These are phyloP conservation scores for Bemisia tabaci DNA, from an alignment of 1,140 invertebrate species.

Conservation along the genomic window DNA sequence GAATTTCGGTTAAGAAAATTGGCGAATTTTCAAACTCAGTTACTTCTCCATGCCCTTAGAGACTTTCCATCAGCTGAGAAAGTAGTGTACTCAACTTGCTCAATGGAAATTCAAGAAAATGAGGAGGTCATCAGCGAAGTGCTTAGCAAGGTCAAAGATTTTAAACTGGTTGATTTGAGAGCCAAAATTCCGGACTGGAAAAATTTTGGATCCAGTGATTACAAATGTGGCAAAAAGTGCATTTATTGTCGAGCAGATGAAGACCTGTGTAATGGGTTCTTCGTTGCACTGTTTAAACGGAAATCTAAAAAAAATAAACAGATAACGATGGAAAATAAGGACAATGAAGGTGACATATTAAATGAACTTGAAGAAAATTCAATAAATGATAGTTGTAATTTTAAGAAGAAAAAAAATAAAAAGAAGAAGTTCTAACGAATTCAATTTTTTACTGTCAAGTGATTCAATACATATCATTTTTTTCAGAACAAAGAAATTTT, in stretches of 20 bases:
- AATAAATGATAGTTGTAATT: too few relatives aligned
- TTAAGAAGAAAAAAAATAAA: too few relatives aligned
- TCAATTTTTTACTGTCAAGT: too few relatives aligned
- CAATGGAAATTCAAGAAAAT: conserved; percentile 78
- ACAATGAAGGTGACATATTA: too few relatives aligned
- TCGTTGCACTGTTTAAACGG: conserved; percentile 63
- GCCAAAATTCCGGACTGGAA: conserved; percentile 44
- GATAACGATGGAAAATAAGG: background rate
- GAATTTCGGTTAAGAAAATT: conserved; percentile 47
- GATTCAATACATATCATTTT: too few relatives aligned
- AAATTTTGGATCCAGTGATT: conserved; percentile 48
- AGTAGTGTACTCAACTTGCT: conserved; percentile 93
- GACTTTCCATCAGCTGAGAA: conserved; percentile 67
- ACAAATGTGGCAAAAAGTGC: conserved; percentile 51
- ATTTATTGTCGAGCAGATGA: conserved; percentile 56
- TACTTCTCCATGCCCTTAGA: conserved; percentile 71
- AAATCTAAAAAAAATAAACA: background rate
- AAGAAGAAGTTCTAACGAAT: too few relatives aligned
- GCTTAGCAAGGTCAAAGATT: conserved; percentile 37
- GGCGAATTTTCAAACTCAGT: conserved; percentile 65
- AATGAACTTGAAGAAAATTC: too few relatives aligned
- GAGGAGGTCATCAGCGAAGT: conserved; percentile 64
- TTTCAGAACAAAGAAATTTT: too few relatives aligned
- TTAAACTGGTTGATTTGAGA: conserved; percentile 43
- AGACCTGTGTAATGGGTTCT: conserved; percentile 85